Evolutionary conservation across 2,888 invertebrate genomes (phyloP).

Genomic region (Amphipyra tragopoginis): DNA sequence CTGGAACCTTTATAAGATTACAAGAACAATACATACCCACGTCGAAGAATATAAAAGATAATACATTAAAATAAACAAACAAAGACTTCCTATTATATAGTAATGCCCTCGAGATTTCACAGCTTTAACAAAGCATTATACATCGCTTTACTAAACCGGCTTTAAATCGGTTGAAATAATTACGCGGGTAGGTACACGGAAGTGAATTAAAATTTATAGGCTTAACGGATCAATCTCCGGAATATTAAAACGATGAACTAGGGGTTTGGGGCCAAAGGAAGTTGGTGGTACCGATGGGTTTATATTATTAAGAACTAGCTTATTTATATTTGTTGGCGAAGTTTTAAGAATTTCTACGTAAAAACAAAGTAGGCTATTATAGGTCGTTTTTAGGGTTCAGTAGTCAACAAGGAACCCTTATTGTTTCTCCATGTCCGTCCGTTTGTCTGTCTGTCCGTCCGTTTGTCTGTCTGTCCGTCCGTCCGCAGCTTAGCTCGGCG

Average conservation of each 20-base stretch:
- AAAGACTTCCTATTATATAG: slow-evolving; percentile 1
- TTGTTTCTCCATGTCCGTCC: too few species aligned
- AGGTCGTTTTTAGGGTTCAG: too few species aligned
- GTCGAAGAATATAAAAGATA: too few species aligned
- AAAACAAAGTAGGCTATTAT: too few species aligned
- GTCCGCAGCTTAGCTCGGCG: too few species aligned
- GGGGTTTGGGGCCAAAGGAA: slow-evolving; percentile 31
- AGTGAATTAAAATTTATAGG: slow-evolving; percentile 63
- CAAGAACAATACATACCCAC: too few species aligned
- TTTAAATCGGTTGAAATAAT: slow-evolving; percentile 57
- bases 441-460: too few species aligned
- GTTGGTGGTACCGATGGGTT: slow-evolving; percentile 40
- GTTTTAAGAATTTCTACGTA: background rate
- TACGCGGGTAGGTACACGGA: slow-evolving; percentile 51
- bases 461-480: too few species aligned
- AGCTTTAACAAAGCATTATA: slow-evolving; percentile 30
- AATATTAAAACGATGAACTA: slow-evolving; percentile 67
- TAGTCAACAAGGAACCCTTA: too few species aligned
- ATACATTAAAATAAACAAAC: slow-evolving; percentile 3
- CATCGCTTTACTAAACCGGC: slow-evolving; percentile 29
- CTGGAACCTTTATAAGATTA: too few species aligned
- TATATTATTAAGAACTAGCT: slow-evolving; percentile 25
- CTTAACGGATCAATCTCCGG: slow-evolving; percentile 72
- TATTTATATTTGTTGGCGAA: slow-evolving; percentile 1
- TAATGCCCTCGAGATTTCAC: slow-evolving; percentile 20